Evolutionary conservation across 2,797 vertebrate genomes (phyloP), one percentile per base, ranked within the genome.

Genomic region (Hirundo rustica): DNA sequence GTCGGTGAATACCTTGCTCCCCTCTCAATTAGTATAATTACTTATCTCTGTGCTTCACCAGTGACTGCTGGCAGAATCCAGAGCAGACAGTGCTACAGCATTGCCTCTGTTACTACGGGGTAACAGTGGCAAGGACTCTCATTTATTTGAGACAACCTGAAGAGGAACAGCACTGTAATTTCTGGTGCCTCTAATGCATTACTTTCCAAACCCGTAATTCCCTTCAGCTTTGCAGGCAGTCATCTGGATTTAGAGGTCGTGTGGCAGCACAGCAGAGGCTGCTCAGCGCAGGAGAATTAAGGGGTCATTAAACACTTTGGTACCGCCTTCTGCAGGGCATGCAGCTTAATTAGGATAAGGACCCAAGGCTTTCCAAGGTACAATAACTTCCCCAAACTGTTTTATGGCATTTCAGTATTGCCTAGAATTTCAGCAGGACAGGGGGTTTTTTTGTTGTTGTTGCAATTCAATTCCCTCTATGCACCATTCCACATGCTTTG

Each of bases 11-110:
- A 32, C 48, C 34, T 76, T 78, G 71, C 66, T 93, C 75, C 44
- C 81, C 72, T 89, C 90, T 83, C 88, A 92, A 89, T 94, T 94
- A 88, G 44, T 32, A 6, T 67, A 60, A 91, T 93, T 86, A 84
- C 70, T 90, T 88, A 73, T 42, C 55, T 60, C 45, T 44, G 70
- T 29, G 51, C 80, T 64, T 87, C 90, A 78, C n/a, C 48, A 70
- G 70, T n/a, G 85, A 17, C 62, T 82, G 36, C 71, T 53, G 73
- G 42, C 71, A 86, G 88, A 81, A 90, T 10, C 45, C 64, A 76
- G 66, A 71, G 80, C 78, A 88, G 60, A 38, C 44, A 81, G 44
- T 7, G 48, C 22, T 25, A 54, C 11, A 34, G 26, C 3, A 66
- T 60, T 73, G 60, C 55, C 71, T 79, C 76, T 70, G 9, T 61